Base-by-base conservation (phyloP, 2,888 invertebrate genomes). In the Belgica antarctica region DNA sequence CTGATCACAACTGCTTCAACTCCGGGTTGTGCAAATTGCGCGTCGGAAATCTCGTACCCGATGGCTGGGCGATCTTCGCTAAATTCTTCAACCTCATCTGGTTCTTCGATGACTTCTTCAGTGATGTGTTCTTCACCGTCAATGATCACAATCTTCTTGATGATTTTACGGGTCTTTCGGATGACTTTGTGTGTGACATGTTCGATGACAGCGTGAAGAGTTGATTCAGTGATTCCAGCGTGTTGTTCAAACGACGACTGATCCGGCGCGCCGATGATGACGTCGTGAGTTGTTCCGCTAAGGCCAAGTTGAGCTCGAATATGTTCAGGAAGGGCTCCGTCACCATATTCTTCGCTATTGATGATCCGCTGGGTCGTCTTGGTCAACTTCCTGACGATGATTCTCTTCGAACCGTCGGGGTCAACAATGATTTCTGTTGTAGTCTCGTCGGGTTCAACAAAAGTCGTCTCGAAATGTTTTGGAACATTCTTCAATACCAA, bases 101-200 rank as follows among this genome's bases (percentile, higher is more conserved):
- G 93, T 77, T 92, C 92, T 76, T 93, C 93, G 52, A 92, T 83
- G 0, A 92, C 80, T 80, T 93, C 92, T 78, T 93, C 93, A 5
- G 88, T 88, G 0, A 90, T 85, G 72, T 89, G 88, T 80, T 93
- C 93, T 79, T 90, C 89, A 0, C 93, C 93, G 77, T 93, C 88
- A 71, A 92, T 85, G 3, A 92, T 87, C 0, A 89, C 88, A 1
- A 90, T 85, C 73, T 87, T 86, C 69, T 89, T 84, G 66, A 93
- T 89, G 17, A 92, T 89, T 72, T 88, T 86, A 61, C 89, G 83
- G 15, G 87, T 87, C 74, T 88, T 90, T 71, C 87, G 84, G 2
- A 91, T 86, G n/a, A 90, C 85, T 76, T 87, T 84, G 73, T 89
- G 84, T 0, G 90, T 90, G 0, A 92, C 89, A 81, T 92, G 90